phyloP scores from a whole-genome alignment of 2,113 vertebrate genomes.

The Oryzias woworae region DNA sequence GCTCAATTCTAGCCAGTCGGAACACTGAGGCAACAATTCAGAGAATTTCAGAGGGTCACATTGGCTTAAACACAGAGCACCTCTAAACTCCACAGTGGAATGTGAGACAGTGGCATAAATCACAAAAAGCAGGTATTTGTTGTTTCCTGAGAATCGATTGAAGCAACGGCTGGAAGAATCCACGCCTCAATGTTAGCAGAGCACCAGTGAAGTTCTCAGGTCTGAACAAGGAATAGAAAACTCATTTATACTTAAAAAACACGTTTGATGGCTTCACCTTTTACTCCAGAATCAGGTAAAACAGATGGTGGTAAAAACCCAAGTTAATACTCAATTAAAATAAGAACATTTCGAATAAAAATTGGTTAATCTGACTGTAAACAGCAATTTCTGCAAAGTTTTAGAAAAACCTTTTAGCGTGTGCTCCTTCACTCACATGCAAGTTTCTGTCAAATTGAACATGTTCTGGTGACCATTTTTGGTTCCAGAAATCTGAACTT shows the following conservation, averaged over 20 bases:
- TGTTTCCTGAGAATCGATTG: slow-evolving; percentile 34
- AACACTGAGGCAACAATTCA: neutral
- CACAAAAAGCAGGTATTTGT: neutral
- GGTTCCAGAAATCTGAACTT: slow-evolving; percentile 12
- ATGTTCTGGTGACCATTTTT: neutral
- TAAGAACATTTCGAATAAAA: too few relatives aligned
- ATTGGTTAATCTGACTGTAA: too few relatives aligned
- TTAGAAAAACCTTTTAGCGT: too few relatives aligned
- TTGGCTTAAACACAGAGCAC: neutral
- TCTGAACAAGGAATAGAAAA: neutral
- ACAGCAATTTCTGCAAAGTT: too few relatives aligned
- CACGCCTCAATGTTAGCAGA: neutral
- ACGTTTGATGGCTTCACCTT: neutral
- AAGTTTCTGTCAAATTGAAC: neutral
- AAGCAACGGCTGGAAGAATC: slow-evolving; percentile 18
- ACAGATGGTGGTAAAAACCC: too few relatives aligned
- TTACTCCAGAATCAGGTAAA: neutral
- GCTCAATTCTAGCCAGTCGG: neutral
- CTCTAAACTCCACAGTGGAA: neutral
- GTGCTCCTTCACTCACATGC: too few relatives aligned
- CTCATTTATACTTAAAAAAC: neutral
- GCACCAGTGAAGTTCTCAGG: slow-evolving; percentile 39
- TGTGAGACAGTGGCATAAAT: neutral
- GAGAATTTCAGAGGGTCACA: neutral
- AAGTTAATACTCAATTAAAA: too few relatives aligned